Percentiles rank a stretch among this genome's conserved stretches.
phyloP scores from a whole-genome alignment of 2,888 invertebrate genomes.

The Frankliniella intonsa region DNA sequence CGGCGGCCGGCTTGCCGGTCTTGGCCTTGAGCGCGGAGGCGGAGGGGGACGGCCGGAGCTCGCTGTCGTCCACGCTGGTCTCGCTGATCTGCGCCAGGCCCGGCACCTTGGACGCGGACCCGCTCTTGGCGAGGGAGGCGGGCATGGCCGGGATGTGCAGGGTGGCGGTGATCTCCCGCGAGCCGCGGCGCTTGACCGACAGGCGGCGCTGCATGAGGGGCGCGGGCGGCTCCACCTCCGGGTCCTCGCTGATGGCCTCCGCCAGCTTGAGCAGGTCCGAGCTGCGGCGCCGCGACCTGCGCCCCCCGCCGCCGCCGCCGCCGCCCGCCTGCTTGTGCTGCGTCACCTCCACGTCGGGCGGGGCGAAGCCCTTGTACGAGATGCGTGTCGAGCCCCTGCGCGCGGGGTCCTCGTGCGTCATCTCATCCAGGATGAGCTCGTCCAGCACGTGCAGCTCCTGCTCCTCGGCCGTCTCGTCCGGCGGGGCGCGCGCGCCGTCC shows the following conservation, averaged over 20 bases:
- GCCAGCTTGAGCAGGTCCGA: slow-evolving; percentile 2
- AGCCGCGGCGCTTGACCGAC: slow-evolving; percentile 19
- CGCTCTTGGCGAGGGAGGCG: not conserved
- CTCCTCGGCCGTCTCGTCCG: slow-evolving; percentile 41
- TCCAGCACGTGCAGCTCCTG: slow-evolving; percentile 38
- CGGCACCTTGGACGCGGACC: slow-evolving; percentile 16
- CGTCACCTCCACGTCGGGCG: not conserved
- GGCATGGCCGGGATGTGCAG: slow-evolving; percentile 4
- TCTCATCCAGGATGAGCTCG: slow-evolving; percentile 38
- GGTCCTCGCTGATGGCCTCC: slow-evolving; percentile 18
- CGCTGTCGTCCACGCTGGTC: slow-evolving; percentile 12
- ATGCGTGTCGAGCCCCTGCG: slow-evolving; percentile 41
- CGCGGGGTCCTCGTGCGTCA: slow-evolving; percentile 41
- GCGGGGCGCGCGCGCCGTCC: slow-evolving; percentile 37
- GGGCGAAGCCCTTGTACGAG: slow-evolving; percentile 1
- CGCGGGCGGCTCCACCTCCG: not conserved
- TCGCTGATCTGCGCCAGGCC: slow-evolving; percentile 18
- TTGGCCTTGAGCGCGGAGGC: not conserved
- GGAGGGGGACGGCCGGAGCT: not conserved
- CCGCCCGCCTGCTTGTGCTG: not conserved
- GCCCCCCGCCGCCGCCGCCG: not conserved
- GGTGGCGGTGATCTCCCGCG: slow-evolving; percentile 18
- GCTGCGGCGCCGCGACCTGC: slow-evolving; percentile 17
- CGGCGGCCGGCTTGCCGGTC: no score
- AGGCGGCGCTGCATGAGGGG: slow-evolving; percentile 12